Conservation (phyloP, 2,888 invertebrate species). For the Chydorus sphaericus region DNA sequence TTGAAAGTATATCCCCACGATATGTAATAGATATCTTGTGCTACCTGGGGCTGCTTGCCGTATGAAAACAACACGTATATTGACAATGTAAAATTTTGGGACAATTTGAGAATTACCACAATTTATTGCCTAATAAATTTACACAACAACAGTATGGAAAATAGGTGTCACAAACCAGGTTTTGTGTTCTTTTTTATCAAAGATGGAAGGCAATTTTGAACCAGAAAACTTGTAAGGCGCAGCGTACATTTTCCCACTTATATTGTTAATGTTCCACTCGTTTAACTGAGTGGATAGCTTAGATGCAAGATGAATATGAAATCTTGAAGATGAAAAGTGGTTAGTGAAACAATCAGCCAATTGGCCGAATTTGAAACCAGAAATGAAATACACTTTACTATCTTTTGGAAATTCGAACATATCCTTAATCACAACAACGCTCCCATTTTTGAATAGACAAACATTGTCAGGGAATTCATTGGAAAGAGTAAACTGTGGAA, state of each 20-base stretch:
- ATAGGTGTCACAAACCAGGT: not conserved
- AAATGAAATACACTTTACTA: not conserved
- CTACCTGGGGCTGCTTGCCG: no score
- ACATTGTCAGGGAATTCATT: not conserved
- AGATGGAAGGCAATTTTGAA: not conserved
- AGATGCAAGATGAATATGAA: not conserved
- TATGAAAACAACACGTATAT: no score
- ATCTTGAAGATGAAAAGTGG: not conserved
- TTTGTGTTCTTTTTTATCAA: not conserved
- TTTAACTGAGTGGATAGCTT: not conserved
- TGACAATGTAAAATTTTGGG: no score
- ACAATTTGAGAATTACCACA: no score
- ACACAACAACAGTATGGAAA: not conserved
- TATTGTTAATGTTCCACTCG: not conserved
- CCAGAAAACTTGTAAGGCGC: not conserved
- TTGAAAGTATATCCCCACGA: no score
- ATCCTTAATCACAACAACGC: not conserved
- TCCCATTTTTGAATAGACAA: not conserved
- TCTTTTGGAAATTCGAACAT: not conserved
- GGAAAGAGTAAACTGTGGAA: not conserved
- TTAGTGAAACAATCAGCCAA: not conserved
- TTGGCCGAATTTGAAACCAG: not conserved
- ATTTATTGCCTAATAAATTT: no score
- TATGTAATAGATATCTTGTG: no score
- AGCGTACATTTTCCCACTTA: not conserved